Percentiles rank a stretch among this genome's conserved stretches.
Evolutionary conservation across 2,113 vertebrate species (phyloP).

Genomic region (Tachysurus vachellii): DNA sequence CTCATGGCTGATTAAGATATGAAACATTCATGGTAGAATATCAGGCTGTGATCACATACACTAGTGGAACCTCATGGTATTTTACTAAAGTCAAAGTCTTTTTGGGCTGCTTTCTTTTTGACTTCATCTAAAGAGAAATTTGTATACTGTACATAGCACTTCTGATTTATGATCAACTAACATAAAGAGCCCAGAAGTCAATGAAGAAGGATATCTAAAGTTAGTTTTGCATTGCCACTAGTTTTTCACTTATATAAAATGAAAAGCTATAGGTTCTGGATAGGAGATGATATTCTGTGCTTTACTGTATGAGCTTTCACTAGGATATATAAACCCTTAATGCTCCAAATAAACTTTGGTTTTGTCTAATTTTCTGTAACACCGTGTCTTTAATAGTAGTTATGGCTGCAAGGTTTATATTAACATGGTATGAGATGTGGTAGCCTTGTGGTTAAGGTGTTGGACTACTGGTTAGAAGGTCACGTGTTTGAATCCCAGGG

Average conservation of each 20-base stretch:
- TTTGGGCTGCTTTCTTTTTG: neutral
- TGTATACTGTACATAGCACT: neutral
- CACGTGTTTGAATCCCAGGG: too few species aligned
- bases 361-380: neutral
- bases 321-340: neutral
- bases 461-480: too few species aligned
- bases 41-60: neutral
- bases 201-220: neutral
- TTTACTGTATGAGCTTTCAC: neutral
- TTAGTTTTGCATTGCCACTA: neutral
- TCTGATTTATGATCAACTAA: neutral
- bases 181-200: neutral
- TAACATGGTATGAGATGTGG: too few species aligned
- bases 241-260: neutral
- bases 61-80: neutral
- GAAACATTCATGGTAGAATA: conserved; percentile 32
- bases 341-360: neutral
- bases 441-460: too few species aligned
- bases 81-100: neutral
- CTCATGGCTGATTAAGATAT: conserved; percentile 42
- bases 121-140: neutral
- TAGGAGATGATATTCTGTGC: neutral
- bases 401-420: neutral
- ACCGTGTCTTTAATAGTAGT: neutral
- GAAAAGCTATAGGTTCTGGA: neutral